Percentiles rank a stretch among this genome's conserved stretches.
phyloP scores from a whole-genome alignment of 1,140 invertebrate species.

The Drosophila quadrilineata region DNA sequence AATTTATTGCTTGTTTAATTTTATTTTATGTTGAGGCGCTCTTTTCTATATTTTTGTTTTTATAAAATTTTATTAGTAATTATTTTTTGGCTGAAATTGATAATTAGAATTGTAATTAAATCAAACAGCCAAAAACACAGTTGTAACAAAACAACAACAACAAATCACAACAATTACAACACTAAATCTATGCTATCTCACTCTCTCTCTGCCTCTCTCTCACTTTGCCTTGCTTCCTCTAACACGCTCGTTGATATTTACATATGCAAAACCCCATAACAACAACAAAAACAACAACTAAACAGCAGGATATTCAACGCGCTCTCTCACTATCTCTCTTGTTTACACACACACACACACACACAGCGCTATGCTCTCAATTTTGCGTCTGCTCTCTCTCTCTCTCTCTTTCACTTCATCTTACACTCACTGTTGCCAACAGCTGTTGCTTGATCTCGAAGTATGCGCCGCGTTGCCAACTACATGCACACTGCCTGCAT shows the following conservation, averaged over 20 bases:
- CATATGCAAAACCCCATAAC: no score
- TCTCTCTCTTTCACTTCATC: slow-evolving; percentile 6
- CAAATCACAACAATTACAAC: slow-evolving; percentile 15
- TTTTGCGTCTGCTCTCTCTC: not conserved
- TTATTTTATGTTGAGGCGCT: slow-evolving; percentile 56
- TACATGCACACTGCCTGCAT: slow-evolving; percentile 3
- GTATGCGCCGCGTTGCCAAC: slow-evolving; percentile 29
- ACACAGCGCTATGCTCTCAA: no score
- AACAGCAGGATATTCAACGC: slow-evolving; percentile 16
- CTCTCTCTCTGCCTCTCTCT: not conserved
- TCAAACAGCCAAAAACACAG: slow-evolving; percentile 12
- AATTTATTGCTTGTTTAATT: slow-evolving; percentile 36
- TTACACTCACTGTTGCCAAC: slow-evolving; percentile 26
- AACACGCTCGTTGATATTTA: not conserved
- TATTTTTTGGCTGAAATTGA: slow-evolving; percentile 34
- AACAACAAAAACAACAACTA: not conserved
- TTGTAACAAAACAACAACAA: slow-evolving; percentile 18
- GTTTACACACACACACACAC: no score
- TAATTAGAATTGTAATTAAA: not conserved
- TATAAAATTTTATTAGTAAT: slow-evolving; percentile 16
- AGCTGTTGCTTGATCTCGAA: slow-evolving; percentile 69
- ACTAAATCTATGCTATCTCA: not conserved
- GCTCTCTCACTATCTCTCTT: no score
- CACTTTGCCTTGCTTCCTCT: not conserved
- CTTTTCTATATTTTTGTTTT: slow-evolving; percentile 39